These are phyloP conservation scores for Pachypeltis micranthus DNA, from an alignment of 1,140 invertebrate genomes.

Conservation along the genomic window DNA sequence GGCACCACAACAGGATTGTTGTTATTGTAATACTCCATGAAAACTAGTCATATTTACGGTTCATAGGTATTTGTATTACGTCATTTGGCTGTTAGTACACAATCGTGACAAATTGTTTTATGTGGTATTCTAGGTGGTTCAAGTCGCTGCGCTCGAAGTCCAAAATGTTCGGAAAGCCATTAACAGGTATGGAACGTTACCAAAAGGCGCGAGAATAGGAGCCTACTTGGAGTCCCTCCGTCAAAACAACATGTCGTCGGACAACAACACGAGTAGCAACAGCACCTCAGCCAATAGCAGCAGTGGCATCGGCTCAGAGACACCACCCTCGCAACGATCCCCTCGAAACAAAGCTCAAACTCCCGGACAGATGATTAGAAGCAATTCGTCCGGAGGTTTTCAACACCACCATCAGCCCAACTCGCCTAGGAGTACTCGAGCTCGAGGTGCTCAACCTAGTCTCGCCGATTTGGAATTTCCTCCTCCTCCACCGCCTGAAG, in stretches of 20 bases:
- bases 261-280: constrained; percentile 31
- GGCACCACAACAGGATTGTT: too few relatives aligned
- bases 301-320: constrained; percentile 16
- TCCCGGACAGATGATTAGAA: constrained; percentile 64
- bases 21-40: too few relatives aligned
- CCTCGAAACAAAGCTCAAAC: constrained; percentile 49
- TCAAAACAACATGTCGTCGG: constrained; percentile 37
- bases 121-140: constrained; percentile 43
- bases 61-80: too few relatives aligned
- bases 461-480: constrained; percentile 73
- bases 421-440: constrained; percentile 34
- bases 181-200: constrained; percentile 90
- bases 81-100: too few relatives aligned
- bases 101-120: not conserved
- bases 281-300: constrained; percentile 19
- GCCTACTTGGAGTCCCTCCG: constrained; percentile 87
- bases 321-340: constrained; percentile 36
- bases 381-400: constrained; percentile 65
- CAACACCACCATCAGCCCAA: constrained; percentile 46
- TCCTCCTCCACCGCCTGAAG: constrained; percentile 53
- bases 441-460: constrained; percentile 37
- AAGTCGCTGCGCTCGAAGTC: constrained; percentile 82
- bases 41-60: too few relatives aligned
- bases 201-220: constrained; percentile 89
- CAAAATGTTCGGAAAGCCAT: constrained; percentile 93